Percentiles rank a stretch among this genome's conserved stretches.
Evolutionary conservation across 2,797 vertebrate species (phyloP).

Genomic region (Echeneis naucrates): DNA sequence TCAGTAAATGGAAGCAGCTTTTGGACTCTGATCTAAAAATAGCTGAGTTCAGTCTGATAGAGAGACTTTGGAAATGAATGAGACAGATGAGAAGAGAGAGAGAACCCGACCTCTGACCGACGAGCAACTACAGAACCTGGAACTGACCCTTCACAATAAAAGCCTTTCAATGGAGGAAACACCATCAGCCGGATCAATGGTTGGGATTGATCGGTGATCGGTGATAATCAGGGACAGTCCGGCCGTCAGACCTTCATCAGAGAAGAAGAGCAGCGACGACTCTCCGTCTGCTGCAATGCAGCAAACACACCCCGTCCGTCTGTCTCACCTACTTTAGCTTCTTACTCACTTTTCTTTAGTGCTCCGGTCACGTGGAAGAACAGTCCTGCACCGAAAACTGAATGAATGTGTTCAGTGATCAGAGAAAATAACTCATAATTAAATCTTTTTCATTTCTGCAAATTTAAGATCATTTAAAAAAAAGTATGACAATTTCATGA

Average conservation of each 20-base stretch:
- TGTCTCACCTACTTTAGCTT: neutral
- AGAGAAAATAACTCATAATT: too few relatives aligned
- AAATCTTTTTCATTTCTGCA: too few relatives aligned
- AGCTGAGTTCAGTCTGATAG: conserved; percentile 34
- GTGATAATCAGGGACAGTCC: neutral
- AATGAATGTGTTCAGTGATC: too few relatives aligned
- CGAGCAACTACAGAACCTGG: neutral
- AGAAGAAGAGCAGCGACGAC: neutral
- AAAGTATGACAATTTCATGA: too few relatives aligned
- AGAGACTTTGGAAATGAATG: conserved; percentile 19
- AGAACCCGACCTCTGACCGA: conserved; percentile 6
- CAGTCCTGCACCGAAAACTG: neutral
- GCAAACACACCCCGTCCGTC: conserved; percentile 52
- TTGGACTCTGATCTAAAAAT: conserved; percentile 61
- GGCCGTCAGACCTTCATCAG: neutral
- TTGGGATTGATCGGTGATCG: conserved; percentile 5
- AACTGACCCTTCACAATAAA: conserved; percentile 31
- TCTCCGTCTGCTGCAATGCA: conserved; percentile 58
- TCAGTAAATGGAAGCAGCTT: conserved; percentile 32
- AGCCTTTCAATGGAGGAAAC: neutral
- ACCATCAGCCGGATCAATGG: neutral
- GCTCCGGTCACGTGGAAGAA: too few relatives aligned
- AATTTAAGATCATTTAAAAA: neutral
- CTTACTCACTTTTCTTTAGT: conserved; percentile 5
- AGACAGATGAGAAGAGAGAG: conserved; percentile 2